phyloP scores from a whole-genome alignment of 2,888 invertebrate genomes.

The Oeneis ivallda region DNA sequence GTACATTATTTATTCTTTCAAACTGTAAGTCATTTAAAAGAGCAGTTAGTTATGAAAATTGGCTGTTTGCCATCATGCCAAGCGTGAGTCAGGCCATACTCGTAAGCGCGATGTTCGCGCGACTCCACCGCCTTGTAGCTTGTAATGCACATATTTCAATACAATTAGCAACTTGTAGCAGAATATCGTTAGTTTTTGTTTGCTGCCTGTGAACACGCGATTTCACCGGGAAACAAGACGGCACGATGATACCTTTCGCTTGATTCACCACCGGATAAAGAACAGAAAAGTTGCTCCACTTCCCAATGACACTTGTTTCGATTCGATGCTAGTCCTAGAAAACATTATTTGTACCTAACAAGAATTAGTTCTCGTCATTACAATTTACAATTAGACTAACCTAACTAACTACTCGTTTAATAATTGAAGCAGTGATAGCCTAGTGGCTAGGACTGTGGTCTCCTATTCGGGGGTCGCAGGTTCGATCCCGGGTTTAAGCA shows the following conservation, averaged over 20 bases:
- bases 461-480: no score
- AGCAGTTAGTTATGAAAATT: conserved; percentile 57
- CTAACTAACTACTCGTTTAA: no score
- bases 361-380: conserved; percentile 4
- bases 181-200: conserved; percentile 63
- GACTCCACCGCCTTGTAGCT: conserved; percentile 43
- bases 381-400: no score
- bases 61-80: conserved; percentile 65
- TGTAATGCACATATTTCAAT: conserved; percentile 57
- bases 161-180: conserved; percentile 64
- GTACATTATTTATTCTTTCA: conserved; percentile 35
- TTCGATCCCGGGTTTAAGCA: no score
- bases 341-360: conserved; percentile 16
- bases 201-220: conserved; percentile 71
- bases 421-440: no score
- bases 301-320: conserved; percentile 76
- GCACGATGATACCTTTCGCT: conserved; percentile 76
- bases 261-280: conserved; percentile 66
- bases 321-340: conserved; percentile 48
- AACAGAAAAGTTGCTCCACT: conserved; percentile 66
- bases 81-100: conserved; percentile 54
- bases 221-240: conserved; percentile 72
- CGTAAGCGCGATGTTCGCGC: conserved; percentile 50
- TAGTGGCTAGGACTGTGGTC: no score
- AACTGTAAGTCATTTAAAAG: conserved; percentile 51